Percentiles rank a stretch among this genome's conserved stretches.
Evolutionary conservation across 1,140 invertebrate species (phyloP).

Genomic region (Centruroides sculpturatus): DNA sequence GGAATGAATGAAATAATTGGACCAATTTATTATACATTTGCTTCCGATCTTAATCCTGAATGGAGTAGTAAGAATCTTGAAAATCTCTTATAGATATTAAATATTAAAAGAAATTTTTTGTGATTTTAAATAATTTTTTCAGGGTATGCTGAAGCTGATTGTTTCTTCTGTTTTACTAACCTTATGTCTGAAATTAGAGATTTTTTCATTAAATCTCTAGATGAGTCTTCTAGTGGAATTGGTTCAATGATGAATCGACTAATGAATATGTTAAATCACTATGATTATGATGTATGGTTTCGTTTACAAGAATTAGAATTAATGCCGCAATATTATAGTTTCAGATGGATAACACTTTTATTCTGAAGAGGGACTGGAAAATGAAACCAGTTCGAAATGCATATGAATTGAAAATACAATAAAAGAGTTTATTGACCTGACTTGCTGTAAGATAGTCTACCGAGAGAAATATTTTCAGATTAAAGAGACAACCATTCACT

Average conservation of each 20-base stretch:
- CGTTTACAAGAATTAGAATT: slow-evolving; percentile 61
- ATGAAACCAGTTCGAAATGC: too few relatives aligned
- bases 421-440: too few relatives aligned
- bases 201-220: slow-evolving; percentile 91
- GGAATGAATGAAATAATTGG: slow-evolving; percentile 99
- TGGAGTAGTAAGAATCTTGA: slow-evolving; percentile 33
- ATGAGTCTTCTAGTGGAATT: slow-evolving; percentile 76
- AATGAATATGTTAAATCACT: slow-evolving; percentile 51
- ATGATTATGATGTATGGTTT: slow-evolving; percentile 61
- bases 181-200: slow-evolving; percentile 66
- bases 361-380: too few relatives aligned
- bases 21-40: slow-evolving; percentile 95
- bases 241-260: slow-evolving; percentile 69
- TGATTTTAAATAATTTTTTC: too few relatives aligned
- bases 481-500: too few relatives aligned
- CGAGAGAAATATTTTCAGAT: too few relatives aligned
- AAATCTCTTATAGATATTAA: too few relatives aligned
- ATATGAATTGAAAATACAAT: too few relatives aligned
- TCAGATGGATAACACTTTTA: slow-evolving; percentile 92
- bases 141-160: slow-evolving; percentile 91
- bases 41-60: slow-evolving; percentile 65
- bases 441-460: too few relatives aligned
- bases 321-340: slow-evolving; percentile 89
- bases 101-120: too few relatives aligned
- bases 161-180: slow-evolving; percentile 89